Evolutionary conservation across 2,888 invertebrate genomes (phyloP).

Genomic region (Onthophagus sagittarius): DNA sequence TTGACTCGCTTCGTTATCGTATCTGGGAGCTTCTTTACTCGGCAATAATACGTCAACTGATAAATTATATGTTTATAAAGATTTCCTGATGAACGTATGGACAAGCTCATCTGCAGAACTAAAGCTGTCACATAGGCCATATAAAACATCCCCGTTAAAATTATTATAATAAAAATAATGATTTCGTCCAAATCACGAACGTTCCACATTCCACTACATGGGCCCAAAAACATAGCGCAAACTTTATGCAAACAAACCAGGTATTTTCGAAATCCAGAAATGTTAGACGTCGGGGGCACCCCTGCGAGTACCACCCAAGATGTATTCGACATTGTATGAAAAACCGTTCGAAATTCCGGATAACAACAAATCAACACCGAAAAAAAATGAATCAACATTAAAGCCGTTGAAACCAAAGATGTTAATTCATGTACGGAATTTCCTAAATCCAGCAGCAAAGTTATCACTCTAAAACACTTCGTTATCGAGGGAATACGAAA

Average conservation of each 20-base stretch:
- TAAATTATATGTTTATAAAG: constrained; percentile 13
- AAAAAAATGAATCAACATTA: constrained; percentile 11
- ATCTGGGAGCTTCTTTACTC: constrained; percentile 15
- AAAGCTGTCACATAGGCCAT: constrained; percentile 14
- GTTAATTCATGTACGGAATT: constrained; percentile 16
- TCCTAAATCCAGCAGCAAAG: constrained; percentile 14
- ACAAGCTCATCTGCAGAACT: constrained; percentile 12
- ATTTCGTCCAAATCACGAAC: constrained; percentile 1
- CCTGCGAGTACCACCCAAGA: constrained; percentile 14
- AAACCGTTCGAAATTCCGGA: constrained; percentile 2
- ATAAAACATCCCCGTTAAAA: constrained; percentile 10
- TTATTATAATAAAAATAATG: constrained; percentile 11
- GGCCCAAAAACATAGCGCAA: constrained; percentile 10
- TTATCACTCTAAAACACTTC: constrained; percentile 13
- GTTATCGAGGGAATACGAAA: constrained; percentile 10
- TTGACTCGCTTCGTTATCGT: constrained; percentile 1
- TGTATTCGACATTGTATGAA: background rate
- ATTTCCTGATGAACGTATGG: constrained; percentile 15
- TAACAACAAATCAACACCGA: constrained; percentile 7
- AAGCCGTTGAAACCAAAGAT: constrained; percentile 9
- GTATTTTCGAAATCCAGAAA: constrained; percentile 1
- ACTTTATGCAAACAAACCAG: constrained; percentile 17
- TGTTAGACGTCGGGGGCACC: background rate
- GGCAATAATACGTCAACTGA: constrained; percentile 11
- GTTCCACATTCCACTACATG: constrained; percentile 15